Evolutionary conservation across 2,113 vertebrate genomes (phyloP), one percentile per base, ranked within the genome.

Genomic region (Phasianus colchicus): DNA sequence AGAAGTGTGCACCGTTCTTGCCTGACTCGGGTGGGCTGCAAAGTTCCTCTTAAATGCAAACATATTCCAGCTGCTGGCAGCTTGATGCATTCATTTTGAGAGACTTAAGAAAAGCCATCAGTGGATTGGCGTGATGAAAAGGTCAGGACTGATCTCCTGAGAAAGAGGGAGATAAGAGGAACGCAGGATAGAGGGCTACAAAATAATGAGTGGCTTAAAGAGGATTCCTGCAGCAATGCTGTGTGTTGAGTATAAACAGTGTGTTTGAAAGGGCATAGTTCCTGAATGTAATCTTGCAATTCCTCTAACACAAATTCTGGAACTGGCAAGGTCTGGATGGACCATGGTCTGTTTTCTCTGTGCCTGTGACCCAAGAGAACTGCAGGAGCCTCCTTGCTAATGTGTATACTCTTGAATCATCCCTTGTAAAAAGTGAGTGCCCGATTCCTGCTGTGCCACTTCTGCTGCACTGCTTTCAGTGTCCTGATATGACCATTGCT

Each of bases 41-140:
- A 79, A 78, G 34, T 54, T 88, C 77, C 65, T 75, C 84, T 82
- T 70, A 95, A 74, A 72, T 47, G 40, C 47, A 94, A 95, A 93
- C 7, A 1, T 89, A n/a, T 95, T 83, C 86, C 88, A 86, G 69
- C 63, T 91, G 75, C 22, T 83, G 60, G 18, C 63, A 75, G 20
- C 81, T 75, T 34, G 70, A 40, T 52, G 69, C 34, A 27, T 88
- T 95, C 18, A n/a, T 90, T 81, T 82, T 75, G 60, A 70, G 70
- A 40, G 64, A 43, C 6, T 2, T 71, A 69, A 92, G 57, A 77
- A 75, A 89, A 34, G 54, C 63, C 9, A 38, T 83, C 58, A 57
- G 72, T n/a, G 29, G 83, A 81, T 7, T 0, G 4, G 40, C 11
- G 61, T 93, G 57, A 69, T 71, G 36, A 76, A 87, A 89, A 94